Evolutionary conservation across 1,140 invertebrate species (phyloP).

Genomic region (Sarcophaga peregrina): DNA sequence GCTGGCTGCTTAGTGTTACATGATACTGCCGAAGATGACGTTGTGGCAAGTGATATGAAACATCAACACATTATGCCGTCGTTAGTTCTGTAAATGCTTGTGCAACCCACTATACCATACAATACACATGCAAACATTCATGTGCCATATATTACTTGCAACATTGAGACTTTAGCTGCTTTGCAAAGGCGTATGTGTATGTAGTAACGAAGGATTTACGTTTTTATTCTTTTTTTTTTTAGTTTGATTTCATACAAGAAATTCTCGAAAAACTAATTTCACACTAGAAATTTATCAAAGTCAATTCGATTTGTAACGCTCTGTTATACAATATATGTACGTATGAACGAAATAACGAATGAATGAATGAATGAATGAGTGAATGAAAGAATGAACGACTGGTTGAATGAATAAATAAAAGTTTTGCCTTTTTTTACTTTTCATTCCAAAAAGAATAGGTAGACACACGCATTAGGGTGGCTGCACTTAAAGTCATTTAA

Average conservation of each 20-base stretch:
- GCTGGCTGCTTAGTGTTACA: background rate
- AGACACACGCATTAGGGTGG: too few relatives aligned
- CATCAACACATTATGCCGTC: slow-evolving; percentile 15
- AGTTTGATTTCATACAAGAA: slow-evolving; percentile 2
- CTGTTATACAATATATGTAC: slow-evolving; percentile 18
- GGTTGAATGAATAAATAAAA: too few relatives aligned
- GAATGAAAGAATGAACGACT: too few relatives aligned
- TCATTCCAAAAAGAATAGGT: too few relatives aligned
- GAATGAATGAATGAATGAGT: too few relatives aligned
- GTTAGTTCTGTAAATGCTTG: slow-evolving; percentile 11
- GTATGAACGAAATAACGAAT: background rate
- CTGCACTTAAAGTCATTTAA: too few relatives aligned
- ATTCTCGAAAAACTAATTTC: slow-evolving; percentile 47
- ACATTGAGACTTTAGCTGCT: background rate
- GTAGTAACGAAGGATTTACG: too few relatives aligned
- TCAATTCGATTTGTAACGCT: slow-evolving; percentile 43
- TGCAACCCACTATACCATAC: background rate
- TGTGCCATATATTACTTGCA: background rate
- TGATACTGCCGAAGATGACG: too few relatives aligned
- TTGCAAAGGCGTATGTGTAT: too few relatives aligned
- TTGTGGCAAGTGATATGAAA: background rate
- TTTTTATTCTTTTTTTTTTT: background rate
- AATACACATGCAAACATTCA: background rate
- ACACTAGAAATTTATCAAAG: slow-evolving; percentile 37
- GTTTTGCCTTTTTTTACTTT: too few relatives aligned